A percentile compares a stretch with the other conserved stretches of the same genome.
These are phyloP conservation scores for Hyppa rectilinea DNA, from an alignment of 2,888 invertebrate genomes.

Conservation along the genomic window DNA sequence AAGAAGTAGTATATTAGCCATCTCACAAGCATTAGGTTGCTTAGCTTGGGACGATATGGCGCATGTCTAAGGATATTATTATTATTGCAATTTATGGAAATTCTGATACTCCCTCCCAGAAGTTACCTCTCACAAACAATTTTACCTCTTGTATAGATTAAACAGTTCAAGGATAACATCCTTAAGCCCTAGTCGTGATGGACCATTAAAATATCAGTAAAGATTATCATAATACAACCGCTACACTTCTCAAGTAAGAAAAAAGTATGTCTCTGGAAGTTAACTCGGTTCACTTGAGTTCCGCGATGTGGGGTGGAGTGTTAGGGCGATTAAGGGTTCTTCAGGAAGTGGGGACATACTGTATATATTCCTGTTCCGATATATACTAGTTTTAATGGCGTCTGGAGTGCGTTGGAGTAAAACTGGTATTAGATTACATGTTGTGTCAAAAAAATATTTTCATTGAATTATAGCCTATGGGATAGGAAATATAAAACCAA, in stretches of 20 bases:
- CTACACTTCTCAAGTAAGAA: slow-evolving; percentile 28
- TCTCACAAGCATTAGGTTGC: no score
- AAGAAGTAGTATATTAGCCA: no score
- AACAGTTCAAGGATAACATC: not conserved
- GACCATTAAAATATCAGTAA: not conserved
- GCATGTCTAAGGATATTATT: no score
- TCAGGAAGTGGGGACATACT: slow-evolving; percentile 32
- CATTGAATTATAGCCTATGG: not conserved
- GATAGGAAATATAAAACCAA: not conserved
- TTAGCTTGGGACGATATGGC: no score
- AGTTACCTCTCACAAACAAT: no score
- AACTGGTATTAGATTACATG: not conserved
- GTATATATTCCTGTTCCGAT: slow-evolving; percentile 38
- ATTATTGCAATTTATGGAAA: no score
- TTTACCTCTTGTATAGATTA: not conserved
- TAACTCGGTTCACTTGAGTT: slow-evolving; percentile 60
- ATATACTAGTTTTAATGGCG: slow-evolving; percentile 39
- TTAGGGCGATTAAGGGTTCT: slow-evolving; percentile 60
- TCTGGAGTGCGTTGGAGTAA: slow-evolving; percentile 4
- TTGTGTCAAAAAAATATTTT: not conserved
- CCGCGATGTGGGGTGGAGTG: slow-evolving; percentile 51
- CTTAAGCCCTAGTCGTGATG: not conserved
- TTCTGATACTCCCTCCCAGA: no score
- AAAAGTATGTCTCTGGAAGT: slow-evolving; percentile 56
- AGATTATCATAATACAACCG: slow-evolving; percentile 18